Evolutionary conservation across 2,113 vertebrate species (phyloP).

Genomic region (Scalopus aquaticus): DNA sequence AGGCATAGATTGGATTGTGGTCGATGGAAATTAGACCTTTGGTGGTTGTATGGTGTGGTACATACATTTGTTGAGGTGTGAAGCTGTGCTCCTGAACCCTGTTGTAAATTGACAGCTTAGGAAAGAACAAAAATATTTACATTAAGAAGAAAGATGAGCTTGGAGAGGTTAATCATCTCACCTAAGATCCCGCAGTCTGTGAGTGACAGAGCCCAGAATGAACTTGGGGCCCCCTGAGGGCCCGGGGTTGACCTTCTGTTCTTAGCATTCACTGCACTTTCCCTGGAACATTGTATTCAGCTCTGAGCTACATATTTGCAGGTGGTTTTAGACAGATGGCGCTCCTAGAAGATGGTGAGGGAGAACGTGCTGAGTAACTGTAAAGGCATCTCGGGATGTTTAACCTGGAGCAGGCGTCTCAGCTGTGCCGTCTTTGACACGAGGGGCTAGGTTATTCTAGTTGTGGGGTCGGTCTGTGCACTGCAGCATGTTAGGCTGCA

Average conservation of each 20-base stretch:
- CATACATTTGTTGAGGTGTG: too few relatives aligned
- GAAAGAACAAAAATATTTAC: too few relatives aligned
- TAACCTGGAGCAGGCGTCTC: neutral
- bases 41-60: too few relatives aligned
- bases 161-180: neutral
- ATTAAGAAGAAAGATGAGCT: too few relatives aligned
- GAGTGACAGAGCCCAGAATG: neutral
- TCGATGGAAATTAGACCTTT: too few relatives aligned
- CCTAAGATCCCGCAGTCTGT: rapidly evolving
- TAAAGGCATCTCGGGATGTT: neutral
- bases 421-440: neutral
- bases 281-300: rapidly evolving
- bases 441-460: neutral
- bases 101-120: too few relatives aligned
- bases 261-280: rapidly evolving
- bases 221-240: neutral
- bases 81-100: too few relatives aligned
- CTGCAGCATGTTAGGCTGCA: neutral
- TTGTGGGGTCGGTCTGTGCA: neutral
- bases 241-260: neutral
- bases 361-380: neutral
- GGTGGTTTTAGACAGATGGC: neutral
- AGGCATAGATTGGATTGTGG: too few relatives aligned
- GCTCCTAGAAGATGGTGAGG: neutral
- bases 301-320: neutral